phyloP scores from a whole-genome alignment of 2,888 invertebrate genomes.

The Piscicola geometra region DNA sequence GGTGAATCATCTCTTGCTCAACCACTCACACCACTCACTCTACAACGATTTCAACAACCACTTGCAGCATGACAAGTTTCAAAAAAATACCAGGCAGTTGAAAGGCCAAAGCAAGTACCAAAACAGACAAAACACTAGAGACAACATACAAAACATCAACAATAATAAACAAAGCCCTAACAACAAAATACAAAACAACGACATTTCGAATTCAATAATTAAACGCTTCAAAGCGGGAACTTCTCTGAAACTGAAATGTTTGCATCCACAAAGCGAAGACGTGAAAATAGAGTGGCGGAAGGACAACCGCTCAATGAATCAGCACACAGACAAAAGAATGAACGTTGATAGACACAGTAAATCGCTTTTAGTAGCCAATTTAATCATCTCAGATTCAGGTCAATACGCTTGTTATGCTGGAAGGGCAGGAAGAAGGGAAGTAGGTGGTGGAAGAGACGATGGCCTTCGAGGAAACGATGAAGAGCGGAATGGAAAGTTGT shows the following conservation, averaged over 20 bases:
- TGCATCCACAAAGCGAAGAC: background rate
- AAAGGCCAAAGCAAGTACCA: no score
- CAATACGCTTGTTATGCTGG: background rate
- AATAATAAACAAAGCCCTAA: no score
- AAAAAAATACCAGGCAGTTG: no score
- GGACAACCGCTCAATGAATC: slow-evolving; percentile 11
- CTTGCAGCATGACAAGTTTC: no score
- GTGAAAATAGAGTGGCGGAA: slow-evolving; percentile 1
- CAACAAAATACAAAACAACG: no score
- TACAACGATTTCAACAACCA: no score
- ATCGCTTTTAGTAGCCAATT: slow-evolving; percentile 6
- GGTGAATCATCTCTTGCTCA: no score
- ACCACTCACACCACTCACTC: no score
- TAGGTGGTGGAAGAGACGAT: no score
- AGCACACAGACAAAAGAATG: background rate
- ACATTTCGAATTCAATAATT: background rate
- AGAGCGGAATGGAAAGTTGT: background rate
- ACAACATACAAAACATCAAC: no score
- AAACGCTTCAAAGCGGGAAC: slow-evolving; percentile 2
- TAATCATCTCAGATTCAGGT: background rate
- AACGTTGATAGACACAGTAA: slow-evolving; percentile 7
- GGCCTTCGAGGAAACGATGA: no score
- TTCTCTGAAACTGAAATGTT: slow-evolving; percentile 6
- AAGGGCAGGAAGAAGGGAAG: background rate
- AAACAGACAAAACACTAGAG: no score